A percentile compares a stretch with the other conserved stretches of the same genome.
Evolutionary conservation across 2,888 invertebrate genomes (phyloP).

Genomic region (Euplagia quadripunctaria): DNA sequence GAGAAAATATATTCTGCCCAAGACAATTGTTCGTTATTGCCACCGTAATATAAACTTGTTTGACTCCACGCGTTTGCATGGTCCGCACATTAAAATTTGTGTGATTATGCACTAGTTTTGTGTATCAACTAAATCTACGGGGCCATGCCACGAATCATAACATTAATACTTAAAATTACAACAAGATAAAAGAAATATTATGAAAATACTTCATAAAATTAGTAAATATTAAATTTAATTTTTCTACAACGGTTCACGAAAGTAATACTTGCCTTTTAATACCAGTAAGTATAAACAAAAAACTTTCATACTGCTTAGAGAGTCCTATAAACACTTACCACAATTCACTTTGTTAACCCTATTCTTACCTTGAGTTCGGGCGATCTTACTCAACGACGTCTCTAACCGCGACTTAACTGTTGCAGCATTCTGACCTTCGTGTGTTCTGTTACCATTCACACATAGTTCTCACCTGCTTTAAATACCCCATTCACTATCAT

Average conservation of each 20-base stretch:
- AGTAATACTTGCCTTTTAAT: too few relatives aligned
- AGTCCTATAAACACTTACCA: neutral
- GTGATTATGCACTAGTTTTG: neutral
- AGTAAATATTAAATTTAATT: too few relatives aligned
- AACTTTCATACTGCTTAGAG: neutral
- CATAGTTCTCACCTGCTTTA: constrained; percentile 52
- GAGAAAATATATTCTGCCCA: neutral
- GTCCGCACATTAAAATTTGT: neutral
- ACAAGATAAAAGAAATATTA: too few relatives aligned
- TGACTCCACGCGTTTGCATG: neutral
- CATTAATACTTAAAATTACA: neutral
- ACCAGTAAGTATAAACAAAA: too few relatives aligned
- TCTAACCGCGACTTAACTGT: neutral
- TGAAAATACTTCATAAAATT: too few relatives aligned
- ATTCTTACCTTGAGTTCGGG: neutral
- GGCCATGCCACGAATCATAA: neutral
- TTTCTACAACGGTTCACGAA: too few relatives aligned
- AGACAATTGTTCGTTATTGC: neutral
- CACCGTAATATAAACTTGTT: neutral
- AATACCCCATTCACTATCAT: constrained; percentile 49
- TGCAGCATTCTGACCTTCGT: neutral
- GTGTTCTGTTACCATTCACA: constrained; percentile 49
- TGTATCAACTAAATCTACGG: neutral
- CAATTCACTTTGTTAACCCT: neutral
- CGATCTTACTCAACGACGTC: neutral